Percentiles rank a stretch among this genome's conserved stretches.
Conservation (phyloP, 1,140 invertebrate species). For the Pomphorhynchus laevis region DNA sequence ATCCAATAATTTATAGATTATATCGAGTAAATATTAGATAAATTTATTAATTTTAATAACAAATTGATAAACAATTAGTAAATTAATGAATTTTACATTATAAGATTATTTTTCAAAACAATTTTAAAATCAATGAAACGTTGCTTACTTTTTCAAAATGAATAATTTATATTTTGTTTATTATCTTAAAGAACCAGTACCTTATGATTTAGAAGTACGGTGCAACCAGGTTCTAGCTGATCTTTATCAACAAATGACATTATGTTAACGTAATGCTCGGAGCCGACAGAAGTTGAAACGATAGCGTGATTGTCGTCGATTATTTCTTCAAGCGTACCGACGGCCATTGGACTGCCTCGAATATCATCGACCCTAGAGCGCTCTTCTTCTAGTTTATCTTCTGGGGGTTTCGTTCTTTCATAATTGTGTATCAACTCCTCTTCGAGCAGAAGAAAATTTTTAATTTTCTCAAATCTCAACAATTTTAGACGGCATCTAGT, state of each 20-base stretch:
- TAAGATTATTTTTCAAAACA: too few species aligned
- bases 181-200: slow-evolving; percentile 23
- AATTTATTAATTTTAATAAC: too few species aligned
- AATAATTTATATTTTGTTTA: background rate
- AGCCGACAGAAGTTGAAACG: slow-evolving; percentile 91
- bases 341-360: slow-evolving; percentile 89
- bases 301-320: slow-evolving; percentile 99
- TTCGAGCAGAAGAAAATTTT: slow-evolving; percentile 93
- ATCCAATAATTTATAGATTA: too few species aligned
- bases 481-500: slow-evolving; percentile 67
- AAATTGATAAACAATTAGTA: too few species aligned
- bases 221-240: slow-evolving; percentile 87
- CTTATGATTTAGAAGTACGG: slow-evolving; percentile 90
- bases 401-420: slow-evolving; percentile 69
- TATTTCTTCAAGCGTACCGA: slow-evolving; percentile 93
- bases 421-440: slow-evolving; percentile 97
- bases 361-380: slow-evolving; percentile 70
- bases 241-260: slow-evolving; percentile 98
- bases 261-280: slow-evolving; percentile 96
- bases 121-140: too few species aligned
- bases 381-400: slow-evolving; percentile 55
- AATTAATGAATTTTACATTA: too few species aligned
- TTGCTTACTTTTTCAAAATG: too few species aligned
- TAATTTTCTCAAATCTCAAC: slow-evolving; percentile 74
- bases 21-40: too few species aligned